These are phyloP conservation scores for Lasioglossum malachurum DNA, from an alignment of 2,888 invertebrate species.

Conservation along the genomic window DNA sequence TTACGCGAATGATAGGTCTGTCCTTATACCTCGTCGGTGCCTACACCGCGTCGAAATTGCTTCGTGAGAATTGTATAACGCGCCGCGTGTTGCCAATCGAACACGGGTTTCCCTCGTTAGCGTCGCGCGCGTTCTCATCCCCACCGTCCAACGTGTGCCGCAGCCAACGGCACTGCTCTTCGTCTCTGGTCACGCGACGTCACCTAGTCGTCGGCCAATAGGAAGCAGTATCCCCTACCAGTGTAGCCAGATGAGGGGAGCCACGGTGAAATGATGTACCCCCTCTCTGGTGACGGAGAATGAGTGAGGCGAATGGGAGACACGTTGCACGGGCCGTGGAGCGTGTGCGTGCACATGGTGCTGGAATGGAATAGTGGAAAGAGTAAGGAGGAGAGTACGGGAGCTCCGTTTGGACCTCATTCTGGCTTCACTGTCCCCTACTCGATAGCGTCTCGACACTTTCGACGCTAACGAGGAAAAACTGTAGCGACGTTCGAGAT, in stretches of 20 bases:
- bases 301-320: no score
- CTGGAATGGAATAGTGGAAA: no score
- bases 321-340: no score
- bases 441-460: neutral
- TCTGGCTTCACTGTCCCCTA: neutral
- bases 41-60: neutral
- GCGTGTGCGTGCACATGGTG: no score
- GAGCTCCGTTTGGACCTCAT: no score
- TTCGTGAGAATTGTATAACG: neutral
- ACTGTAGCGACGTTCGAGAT: neutral
- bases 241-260: no score
- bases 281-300: no score
- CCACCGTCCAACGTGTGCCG: neutral
- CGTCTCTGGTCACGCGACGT: neutral
- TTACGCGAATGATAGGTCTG: no score
- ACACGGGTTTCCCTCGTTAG: constrained; percentile 4
- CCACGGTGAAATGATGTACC: no score
- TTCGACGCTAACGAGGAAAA: constrained; percentile 5
- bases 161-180: constrained; percentile 1
- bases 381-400: no score
- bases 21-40: no score
- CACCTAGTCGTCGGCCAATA: neutral
- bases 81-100: neutral
- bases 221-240: neutral
- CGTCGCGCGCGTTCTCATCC: neutral